phyloP scores from a whole-genome alignment of 2,113 vertebrate genomes.

The Sterrhoptilus dennistouni region DNA sequence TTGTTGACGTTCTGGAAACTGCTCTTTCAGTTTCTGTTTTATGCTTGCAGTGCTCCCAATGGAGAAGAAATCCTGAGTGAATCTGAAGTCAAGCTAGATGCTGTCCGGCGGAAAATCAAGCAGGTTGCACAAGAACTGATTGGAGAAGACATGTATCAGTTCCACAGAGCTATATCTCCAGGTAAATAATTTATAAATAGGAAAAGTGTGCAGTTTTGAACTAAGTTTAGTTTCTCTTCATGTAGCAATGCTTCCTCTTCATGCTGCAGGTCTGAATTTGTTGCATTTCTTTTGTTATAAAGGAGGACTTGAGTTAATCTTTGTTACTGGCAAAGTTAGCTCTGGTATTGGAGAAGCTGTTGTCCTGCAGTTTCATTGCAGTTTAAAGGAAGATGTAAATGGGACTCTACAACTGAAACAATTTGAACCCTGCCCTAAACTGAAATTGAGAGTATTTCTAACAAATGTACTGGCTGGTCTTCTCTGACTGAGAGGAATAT shows the following conservation, averaged over 20 bases:
- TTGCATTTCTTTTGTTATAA: background rate
- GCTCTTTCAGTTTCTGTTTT: conserved; percentile 1
- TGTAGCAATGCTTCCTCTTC: background rate
- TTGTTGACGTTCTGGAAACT: background rate
- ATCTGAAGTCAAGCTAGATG: conserved; percentile 87
- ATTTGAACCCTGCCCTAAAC: background rate
- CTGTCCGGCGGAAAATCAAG: conserved; percentile 87
- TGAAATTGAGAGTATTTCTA: background rate
- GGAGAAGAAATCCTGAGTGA: conserved; percentile 86
- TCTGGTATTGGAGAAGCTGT: background rate
- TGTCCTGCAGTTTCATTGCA: background rate
- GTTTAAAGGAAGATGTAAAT: background rate
- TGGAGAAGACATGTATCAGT: conserved; percentile 93
- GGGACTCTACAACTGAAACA: background rate
- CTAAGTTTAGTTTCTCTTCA: background rate
- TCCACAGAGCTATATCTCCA: conserved; percentile 90
- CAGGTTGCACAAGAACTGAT: conserved; percentile 89
- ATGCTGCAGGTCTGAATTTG: background rate
- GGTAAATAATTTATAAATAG: conserved; percentile 72
- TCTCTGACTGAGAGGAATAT: background rate
- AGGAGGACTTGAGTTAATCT: background rate
- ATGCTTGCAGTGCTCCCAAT: conserved; percentile 81
- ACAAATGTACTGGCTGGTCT: background rate
- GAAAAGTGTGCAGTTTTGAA: background rate
- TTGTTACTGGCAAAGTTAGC: background rate